Evolutionary conservation across 2,888 invertebrate species (phyloP).

Genomic region (Allygus modestus): DNA sequence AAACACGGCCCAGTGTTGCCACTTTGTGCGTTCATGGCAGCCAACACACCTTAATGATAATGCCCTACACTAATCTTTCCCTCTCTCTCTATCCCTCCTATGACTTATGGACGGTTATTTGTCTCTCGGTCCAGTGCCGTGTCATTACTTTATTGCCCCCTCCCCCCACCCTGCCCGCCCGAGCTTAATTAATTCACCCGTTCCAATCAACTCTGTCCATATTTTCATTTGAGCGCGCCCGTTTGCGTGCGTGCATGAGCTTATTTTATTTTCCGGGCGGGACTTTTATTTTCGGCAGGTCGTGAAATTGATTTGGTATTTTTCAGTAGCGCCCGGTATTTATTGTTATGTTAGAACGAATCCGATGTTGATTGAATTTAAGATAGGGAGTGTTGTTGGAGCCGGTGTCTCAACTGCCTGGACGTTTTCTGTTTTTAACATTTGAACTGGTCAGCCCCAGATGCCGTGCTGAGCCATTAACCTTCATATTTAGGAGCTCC

Average conservation of each 20-base stretch:
- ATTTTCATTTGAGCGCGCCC: constrained; percentile 51
- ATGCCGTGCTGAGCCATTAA: too few relatives aligned
- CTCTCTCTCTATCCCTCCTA: constrained; percentile 59
- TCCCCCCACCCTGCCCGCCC: constrained; percentile 34
- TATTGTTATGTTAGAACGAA: constrained; percentile 39
- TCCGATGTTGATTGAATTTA: constrained; percentile 20
- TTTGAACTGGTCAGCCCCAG: too few relatives aligned
- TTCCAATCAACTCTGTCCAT: constrained; percentile 55
- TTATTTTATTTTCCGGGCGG: constrained; percentile 18
- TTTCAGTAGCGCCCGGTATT: constrained; percentile 29
- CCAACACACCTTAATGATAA: constrained; percentile 63
- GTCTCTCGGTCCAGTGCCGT: constrained; percentile 53
- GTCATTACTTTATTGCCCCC: constrained; percentile 61
- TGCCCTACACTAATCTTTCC: constrained; percentile 62
- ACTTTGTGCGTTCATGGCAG: constrained; percentile 55
- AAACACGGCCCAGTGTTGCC: constrained; percentile 59
- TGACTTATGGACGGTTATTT: constrained; percentile 61
- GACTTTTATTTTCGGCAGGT: constrained; percentile 39
- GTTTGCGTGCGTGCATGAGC: constrained; percentile 13
- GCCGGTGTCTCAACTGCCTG: constrained; percentile 2
- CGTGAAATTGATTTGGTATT: constrained; percentile 26
- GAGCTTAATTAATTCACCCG: constrained; percentile 59
- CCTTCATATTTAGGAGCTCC: too few relatives aligned
- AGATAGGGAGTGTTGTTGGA: not conserved
- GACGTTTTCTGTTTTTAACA: too few relatives aligned